Conservation (phyloP, 2,797 vertebrate genomes). For the Pogoniulus pusillus region DNA sequence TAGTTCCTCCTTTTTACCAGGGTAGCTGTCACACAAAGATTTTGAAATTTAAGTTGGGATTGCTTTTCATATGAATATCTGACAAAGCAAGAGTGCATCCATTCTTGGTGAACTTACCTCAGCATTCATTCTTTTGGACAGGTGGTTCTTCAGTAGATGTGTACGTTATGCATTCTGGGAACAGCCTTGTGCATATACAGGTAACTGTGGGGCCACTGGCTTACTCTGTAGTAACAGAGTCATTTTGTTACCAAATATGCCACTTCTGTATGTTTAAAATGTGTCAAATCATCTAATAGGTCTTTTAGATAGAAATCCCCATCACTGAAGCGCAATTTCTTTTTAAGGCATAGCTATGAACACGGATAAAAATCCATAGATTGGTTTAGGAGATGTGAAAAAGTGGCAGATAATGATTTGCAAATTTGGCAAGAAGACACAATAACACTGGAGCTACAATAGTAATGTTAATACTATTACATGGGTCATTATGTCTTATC, state of each 20-base stretch:
- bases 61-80: not conserved
- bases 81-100: not conserved
- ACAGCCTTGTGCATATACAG: constrained; percentile 88
- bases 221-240: not conserved
- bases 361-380: not conserved
- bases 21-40: not conserved
- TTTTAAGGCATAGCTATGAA: not conserved
- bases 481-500: not conserved
- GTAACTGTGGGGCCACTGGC: constrained; percentile 70
- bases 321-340: too few species aligned
- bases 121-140: constrained; percentile 71
- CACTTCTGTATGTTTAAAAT: not conserved
- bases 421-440: not conserved
- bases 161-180: constrained; percentile 91
- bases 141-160: constrained; percentile 86
- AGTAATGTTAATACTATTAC: not conserved
- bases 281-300: not conserved
- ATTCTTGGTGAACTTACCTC: constrained; percentile 25
- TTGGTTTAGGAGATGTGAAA: not conserved
- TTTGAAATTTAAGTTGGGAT: not conserved
- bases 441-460: not conserved
- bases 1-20: not conserved
- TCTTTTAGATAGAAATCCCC: too few species aligned
- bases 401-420: not conserved
- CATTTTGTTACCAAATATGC: not conserved